These are phyloP conservation scores for Crocodylus rhombifer DNA, from an alignment of 2,797 vertebrate species.

Conservation along the genomic window DNA sequence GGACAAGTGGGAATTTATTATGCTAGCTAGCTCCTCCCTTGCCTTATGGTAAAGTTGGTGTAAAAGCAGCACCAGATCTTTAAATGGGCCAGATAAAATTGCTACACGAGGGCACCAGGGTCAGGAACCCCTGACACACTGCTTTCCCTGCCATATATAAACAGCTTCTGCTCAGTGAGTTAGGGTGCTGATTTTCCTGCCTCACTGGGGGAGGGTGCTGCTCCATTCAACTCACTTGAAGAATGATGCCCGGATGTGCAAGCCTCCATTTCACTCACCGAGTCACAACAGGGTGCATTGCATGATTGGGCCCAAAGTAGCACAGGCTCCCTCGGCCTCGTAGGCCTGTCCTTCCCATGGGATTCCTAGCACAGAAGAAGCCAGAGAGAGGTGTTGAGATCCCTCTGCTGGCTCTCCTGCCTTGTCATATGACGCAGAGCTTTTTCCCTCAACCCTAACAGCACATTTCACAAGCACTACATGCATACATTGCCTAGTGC, in stretches of 20 bases:
- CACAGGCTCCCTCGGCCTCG: constrained; percentile 86
- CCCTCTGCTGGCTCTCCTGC: rapidly evolving
- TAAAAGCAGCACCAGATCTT: not conserved
- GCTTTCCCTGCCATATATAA: not conserved
- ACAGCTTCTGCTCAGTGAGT: not conserved
- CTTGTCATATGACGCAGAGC: rapidly evolving
- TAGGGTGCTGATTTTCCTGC: not conserved
- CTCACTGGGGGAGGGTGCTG: not conserved
- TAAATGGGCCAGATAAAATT: not conserved
- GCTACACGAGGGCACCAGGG: not conserved
- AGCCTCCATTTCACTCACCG: constrained; percentile 77
- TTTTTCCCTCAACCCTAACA: not conserved
- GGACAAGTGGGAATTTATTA: too few species aligned
- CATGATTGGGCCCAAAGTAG: constrained; percentile 89
- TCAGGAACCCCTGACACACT: not conserved
- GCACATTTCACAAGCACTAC: not conserved
- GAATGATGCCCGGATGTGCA: not conserved
- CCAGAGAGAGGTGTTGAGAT: rapidly evolving
- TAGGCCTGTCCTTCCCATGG: constrained; percentile 91
- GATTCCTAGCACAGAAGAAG: constrained; percentile 76
- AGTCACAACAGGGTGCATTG: constrained; percentile 88
- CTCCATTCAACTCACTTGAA: not conserved
- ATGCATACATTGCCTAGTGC: not conserved
- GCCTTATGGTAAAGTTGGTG: not conserved
- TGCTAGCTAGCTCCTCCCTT: too few species aligned